Percentiles rank a stretch among this genome's conserved stretches.
Evolutionary conservation across 2,888 invertebrate species (phyloP).

Genomic region (Hymenopus coronatus): DNA sequence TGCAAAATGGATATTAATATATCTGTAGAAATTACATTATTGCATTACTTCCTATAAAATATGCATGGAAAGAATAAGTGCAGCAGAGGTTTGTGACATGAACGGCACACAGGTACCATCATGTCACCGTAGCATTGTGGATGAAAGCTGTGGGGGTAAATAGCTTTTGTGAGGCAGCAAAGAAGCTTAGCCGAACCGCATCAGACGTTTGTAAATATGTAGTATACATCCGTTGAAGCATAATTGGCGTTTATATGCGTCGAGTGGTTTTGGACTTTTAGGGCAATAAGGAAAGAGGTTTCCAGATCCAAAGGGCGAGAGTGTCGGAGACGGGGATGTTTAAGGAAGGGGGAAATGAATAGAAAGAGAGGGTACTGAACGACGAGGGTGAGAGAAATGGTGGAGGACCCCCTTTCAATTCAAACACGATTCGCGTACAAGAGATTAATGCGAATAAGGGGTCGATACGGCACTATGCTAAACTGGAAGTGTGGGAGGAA

Average conservation of each 20-base stretch:
- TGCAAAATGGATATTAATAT: no score
- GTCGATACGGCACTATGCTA: not conserved
- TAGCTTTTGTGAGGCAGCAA: not conserved
- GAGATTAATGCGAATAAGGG: constrained; percentile 23
- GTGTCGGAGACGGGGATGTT: not conserved
- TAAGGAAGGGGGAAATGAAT: not conserved
- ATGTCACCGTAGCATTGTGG: not conserved
- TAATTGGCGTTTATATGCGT: constrained; percentile 29
- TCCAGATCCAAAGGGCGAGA: constrained; percentile 6
- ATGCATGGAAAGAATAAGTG: no score
- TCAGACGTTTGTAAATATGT: constrained; percentile 3
- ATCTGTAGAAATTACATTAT: no score
- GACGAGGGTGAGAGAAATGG: constrained; percentile 18
- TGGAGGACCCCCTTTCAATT: constrained; percentile 18
- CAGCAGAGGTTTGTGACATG: no score
- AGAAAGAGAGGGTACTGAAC: constrained; percentile 1
- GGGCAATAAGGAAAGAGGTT: constrained; percentile 9
- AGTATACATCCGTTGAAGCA: constrained; percentile 2
- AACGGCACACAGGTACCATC: no score
- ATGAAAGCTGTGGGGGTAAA: no score
- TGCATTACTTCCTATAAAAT: no score
- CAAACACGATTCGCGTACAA: constrained; percentile 25
- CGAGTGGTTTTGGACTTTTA: constrained; percentile 28
- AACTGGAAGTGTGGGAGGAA: not conserved
- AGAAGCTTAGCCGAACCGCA: not conserved